A percentile compares a stretch with the other conserved stretches of the same genome.
Evolutionary conservation across 2,888 invertebrate genomes (phyloP).

Genomic region (Andrena praecox): DNA sequence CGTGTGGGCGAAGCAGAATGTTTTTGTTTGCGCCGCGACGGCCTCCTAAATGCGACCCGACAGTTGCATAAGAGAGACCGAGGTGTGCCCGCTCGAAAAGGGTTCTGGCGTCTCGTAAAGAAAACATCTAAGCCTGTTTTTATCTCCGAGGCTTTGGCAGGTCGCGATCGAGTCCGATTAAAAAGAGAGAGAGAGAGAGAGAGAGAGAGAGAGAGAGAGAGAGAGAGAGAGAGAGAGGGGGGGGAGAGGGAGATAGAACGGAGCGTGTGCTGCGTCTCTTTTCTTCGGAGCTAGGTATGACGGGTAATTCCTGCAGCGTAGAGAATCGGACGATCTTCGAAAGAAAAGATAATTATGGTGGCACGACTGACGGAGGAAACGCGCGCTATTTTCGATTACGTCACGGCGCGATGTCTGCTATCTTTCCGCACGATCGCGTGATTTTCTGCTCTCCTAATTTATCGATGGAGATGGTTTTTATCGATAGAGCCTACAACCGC

Average conservation of each 20-base stretch:
- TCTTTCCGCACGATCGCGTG: constrained; percentile 6
- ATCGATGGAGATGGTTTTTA: constrained; percentile 45
- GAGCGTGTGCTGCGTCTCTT: background rate
- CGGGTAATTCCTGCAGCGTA: background rate
- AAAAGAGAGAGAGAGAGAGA: background rate
- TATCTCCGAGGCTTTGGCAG: background rate
- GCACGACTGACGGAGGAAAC: background rate
- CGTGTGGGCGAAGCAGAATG: constrained; percentile 63
- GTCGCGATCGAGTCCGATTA: constrained; percentile 2
- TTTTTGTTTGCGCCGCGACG: constrained; percentile 58
- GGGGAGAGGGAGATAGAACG: too few relatives aligned
- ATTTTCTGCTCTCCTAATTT: constrained; percentile 38
- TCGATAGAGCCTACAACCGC: constrained; percentile 16
- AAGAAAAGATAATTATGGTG: constrained; percentile 17
- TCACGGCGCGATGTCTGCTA: constrained; percentile 25
- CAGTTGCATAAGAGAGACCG: constrained; percentile 57
- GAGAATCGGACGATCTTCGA: background rate
- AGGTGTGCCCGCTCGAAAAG: constrained; percentile 38
- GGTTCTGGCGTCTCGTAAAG: constrained; percentile 25
- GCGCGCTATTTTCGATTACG: constrained; percentile 40
- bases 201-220: too few relatives aligned
- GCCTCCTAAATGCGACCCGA: constrained; percentile 51
- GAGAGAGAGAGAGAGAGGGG: background rate
- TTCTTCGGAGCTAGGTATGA: background rate
- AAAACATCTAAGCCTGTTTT: background rate